Percentiles rank a stretch among this genome's conserved stretches.
Conservation (phyloP, 2,797 vertebrate species). For the Semotilus atromaculatus region DNA sequence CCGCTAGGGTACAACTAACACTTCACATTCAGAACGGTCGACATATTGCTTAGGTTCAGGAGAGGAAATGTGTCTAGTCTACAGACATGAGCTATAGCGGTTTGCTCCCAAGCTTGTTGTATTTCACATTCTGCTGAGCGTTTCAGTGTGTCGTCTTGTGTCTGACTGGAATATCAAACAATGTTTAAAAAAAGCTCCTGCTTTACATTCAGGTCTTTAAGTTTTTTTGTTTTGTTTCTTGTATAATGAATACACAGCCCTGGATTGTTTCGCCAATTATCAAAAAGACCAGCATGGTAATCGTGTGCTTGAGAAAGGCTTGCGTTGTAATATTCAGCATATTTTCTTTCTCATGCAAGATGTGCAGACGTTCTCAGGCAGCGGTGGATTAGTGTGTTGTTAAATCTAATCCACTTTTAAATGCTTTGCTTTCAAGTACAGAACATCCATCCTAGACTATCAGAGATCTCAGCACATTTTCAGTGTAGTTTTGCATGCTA, state of each 20-base stretch:
- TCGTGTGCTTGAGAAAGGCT: constrained; percentile 27
- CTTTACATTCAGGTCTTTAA: constrained; percentile 17
- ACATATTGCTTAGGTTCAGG: constrained; percentile 5
- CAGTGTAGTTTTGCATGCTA: neutral
- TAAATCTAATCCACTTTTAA: constrained; percentile 21
- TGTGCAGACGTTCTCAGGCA: constrained; percentile 8
- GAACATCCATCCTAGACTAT: constrained; percentile 1
- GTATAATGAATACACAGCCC: neutral
- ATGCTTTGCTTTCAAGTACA: constrained; percentile 24
- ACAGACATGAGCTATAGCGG: neutral
- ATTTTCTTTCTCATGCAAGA: constrained; percentile 10
- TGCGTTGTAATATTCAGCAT: constrained; percentile 14
- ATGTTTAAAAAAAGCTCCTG: neutral
- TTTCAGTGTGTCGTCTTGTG: constrained; percentile 10
- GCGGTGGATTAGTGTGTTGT: constrained; percentile 25
- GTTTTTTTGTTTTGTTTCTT: constrained; percentile 24
- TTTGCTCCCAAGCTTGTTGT: neutral
- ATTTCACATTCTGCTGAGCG: constrained; percentile 5
- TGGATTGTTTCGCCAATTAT: constrained; percentile 25
- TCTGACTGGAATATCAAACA: constrained; percentile 42
- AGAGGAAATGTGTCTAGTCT: constrained; percentile 21
- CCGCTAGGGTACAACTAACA: neutral
- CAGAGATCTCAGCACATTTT: constrained; percentile 28
- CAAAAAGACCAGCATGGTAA: neutral
- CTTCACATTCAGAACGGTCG: neutral